Evolutionary conservation across 2,888 invertebrate genomes (phyloP), one percentile per base, ranked within the genome.

Genomic region (Noctua comes): DNA sequence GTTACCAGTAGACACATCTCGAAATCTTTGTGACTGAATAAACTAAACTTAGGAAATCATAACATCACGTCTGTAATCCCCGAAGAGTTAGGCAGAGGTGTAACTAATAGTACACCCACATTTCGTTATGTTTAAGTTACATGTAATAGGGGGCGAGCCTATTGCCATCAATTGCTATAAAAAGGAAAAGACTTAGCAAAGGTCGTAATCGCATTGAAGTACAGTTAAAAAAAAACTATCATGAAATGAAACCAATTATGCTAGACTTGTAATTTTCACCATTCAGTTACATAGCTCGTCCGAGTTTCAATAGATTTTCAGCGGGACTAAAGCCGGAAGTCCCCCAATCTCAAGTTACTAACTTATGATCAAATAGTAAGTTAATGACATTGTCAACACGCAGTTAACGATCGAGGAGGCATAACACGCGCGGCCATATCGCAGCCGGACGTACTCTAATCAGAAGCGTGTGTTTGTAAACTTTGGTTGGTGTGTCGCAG

Each of bases 381-480:
- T 86, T 84, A 79, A 84, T 48, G 71, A 54, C 70, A 71, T 68
- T 73, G 73, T 85, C 84, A 85, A 87, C 84, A 85, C 18, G 65
- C 24, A 46, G 65, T 84, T 84, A 80, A 71, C 51, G 70, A 48
- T 57, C 40, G 64, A 24, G 48, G 54, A 75, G 46, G 82, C 70
- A 77, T 66, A 81, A 69, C 83, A 85, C 80, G 78, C 81, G 76
- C 82, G 72, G 43, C 76, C 71, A 74, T 86, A 87, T 90, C 90
- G 86, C 87, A 80, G 85, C 82, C 90, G 93, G 92, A 88, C 81
- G 90, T 83, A 83, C 65, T 59, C 77, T 82, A 85, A 90, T 87
- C 88, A 82, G 74, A 10, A 43, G 74, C 40, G 24, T 11, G 74
- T 90, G 89, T 93, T 93, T 91, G 90, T 93, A 93, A 93, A 93